Conservation (phyloP, 1,140 invertebrate genomes). For the Pseudomyrmex concolor region DNA sequence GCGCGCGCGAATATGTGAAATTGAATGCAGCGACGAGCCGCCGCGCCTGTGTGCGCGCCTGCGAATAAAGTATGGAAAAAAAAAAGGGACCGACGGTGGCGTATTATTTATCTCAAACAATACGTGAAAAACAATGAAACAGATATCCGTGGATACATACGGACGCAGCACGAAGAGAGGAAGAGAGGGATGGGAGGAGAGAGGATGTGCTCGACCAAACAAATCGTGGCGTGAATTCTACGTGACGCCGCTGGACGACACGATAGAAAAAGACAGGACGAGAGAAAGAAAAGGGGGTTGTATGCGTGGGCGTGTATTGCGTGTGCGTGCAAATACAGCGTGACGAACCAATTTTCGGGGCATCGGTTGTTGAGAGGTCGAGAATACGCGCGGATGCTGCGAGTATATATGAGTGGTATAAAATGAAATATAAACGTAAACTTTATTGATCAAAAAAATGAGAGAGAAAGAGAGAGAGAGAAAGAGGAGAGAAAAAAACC, state of each 20-base stretch:
- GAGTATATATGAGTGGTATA: constrained; percentile 45
- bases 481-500: neutral
- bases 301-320: neutral
- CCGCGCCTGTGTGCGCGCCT: constrained; percentile 22
- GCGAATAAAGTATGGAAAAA: constrained; percentile 57
- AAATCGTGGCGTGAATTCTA: constrained; percentile 60
- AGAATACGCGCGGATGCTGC: constrained; percentile 37
- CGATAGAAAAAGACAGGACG: neutral
- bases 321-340: constrained; percentile 30
- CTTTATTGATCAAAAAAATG: constrained; percentile 54
- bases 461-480: neutral
- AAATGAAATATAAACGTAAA: constrained; percentile 60
- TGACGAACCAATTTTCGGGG: constrained; percentile 59
- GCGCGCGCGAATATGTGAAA: constrained; percentile 33
- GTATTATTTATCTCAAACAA: constrained; percentile 66
- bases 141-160: constrained; percentile 60
- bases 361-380: constrained; percentile 57
- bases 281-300: constrained; percentile 1
- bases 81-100: constrained; percentile 49
- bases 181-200: neutral
- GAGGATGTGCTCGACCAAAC: constrained; percentile 43
- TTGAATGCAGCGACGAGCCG: constrained; percentile 49
- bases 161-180: constrained; percentile 32
- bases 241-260: constrained; percentile 30
- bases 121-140: constrained; percentile 65